Evolutionary conservation across 2,888 invertebrate species (phyloP), one percentile per base, ranked within the genome.

Genomic region (Chymomyza procnemis): DNA sequence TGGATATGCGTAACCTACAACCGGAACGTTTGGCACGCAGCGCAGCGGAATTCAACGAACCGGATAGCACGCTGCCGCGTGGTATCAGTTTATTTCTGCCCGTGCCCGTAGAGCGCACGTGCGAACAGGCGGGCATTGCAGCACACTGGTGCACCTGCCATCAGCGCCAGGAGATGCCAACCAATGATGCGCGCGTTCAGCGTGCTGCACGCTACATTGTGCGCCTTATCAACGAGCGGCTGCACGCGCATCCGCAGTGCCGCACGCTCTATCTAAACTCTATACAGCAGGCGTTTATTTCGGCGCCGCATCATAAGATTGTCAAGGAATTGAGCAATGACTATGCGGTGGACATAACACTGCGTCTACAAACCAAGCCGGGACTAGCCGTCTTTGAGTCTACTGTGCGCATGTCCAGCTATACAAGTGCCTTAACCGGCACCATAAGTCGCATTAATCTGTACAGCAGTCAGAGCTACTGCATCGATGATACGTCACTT

Each of bases 131-230:
- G 0, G 94, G 92, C 1, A 96, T 98, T 67, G 93, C 94, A 0
- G 94, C 94, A 26, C 96, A 97, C 88, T 98, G 96, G 95, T 98
- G 98, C 89, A 95, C 96, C 21, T 98, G 98, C 78, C 95, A 96
- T 85, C 93, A 93, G 67, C 94, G 93, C 62, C 91, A 91, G 60
- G 92, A 93, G 74, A 87, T 96, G 18, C 88, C 92, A 0, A 90
- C 91, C 0, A 92, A 92, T 34, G 93, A 94, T 73, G 81, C 71
- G 0, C 81, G 90, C 5, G 94, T 95, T 0, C 88, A 91, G 5
- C 91, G 93, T 50, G 94, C 94, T 0, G 94, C 94, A 0, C 87
- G 91, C 0, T 93, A 93, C 74, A 90, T 96, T 26, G 92, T 97
- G 0, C 88, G 91, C 5, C 91, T 93, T 71, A 92, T 97, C 48